Conservation (phyloP, 2,888 invertebrate genomes). For the Amphipyra tragopoginis region DNA sequence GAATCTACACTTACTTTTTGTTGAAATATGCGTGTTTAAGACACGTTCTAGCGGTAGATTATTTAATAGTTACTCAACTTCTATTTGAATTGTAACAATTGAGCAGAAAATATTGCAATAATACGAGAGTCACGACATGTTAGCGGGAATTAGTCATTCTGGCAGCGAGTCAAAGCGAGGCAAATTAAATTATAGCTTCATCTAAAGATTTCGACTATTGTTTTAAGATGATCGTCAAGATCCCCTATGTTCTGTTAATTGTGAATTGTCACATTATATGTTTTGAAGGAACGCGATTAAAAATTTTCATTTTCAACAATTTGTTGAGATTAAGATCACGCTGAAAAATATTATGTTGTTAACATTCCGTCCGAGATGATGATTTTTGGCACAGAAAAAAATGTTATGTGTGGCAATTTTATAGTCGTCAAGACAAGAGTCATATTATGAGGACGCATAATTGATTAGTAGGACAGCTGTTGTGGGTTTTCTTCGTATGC, state of each 20-base stretch:
- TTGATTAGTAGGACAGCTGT: slow-evolving; percentile 86
- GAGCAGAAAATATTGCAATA: slow-evolving; percentile 77
- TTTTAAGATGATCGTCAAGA: slow-evolving; percentile 78
- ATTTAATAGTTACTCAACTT: slow-evolving; percentile 68
- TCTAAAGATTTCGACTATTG: slow-evolving; percentile 80
- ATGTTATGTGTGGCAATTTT: slow-evolving; percentile 83
- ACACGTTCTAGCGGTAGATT: slow-evolving; percentile 54
- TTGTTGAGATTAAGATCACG: slow-evolving; percentile 84
- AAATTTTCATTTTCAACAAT: slow-evolving; percentile 84
- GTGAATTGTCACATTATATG: slow-evolving; percentile 65
- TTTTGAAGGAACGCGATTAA: slow-evolving; percentile 77
- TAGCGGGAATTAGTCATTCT: slow-evolving; percentile 84
- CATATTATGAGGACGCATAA: slow-evolving; percentile 83
- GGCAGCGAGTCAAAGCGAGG: slow-evolving; percentile 83
- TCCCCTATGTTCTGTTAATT: slow-evolving; percentile 68
- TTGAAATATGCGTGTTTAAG: slow-evolving; percentile 37
- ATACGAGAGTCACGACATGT: slow-evolving; percentile 77
- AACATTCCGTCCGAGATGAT: slow-evolving; percentile 84
- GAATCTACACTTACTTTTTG: slow-evolving; percentile 26
- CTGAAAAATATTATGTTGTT: slow-evolving; percentile 87
- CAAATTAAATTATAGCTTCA: slow-evolving; percentile 82
- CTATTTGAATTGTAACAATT: slow-evolving; percentile 71
- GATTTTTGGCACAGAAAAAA: slow-evolving; percentile 85
- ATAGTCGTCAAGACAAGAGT: slow-evolving; percentile 82
- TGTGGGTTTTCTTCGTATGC: slow-evolving; percentile 69